A percentile compares a stretch with the other conserved stretches of the same genome.
These are phyloP conservation scores for Diachrysia chrysitis DNA, from an alignment of 2,888 invertebrate genomes.

Conservation along the genomic window DNA sequence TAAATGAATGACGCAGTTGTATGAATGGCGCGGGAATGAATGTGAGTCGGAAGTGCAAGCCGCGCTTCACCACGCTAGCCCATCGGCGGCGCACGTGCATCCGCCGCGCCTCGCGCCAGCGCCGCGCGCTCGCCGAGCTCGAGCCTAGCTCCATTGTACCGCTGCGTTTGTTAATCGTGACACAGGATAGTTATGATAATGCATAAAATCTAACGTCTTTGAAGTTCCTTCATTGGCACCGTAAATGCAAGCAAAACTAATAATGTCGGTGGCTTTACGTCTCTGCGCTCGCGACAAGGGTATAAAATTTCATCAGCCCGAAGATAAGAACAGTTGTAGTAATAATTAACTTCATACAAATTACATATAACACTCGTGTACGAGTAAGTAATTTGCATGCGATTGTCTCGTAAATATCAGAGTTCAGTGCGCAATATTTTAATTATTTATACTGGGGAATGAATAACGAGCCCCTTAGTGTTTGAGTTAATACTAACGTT, in stretches of 20 bases:
- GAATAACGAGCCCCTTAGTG: constrained; percentile 58
- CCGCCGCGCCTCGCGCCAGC: constrained; percentile 62
- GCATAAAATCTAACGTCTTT: constrained; percentile 28
- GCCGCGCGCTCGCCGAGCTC: not conserved
- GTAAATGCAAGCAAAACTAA: constrained; percentile 44
- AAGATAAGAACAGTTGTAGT: constrained; percentile 67
- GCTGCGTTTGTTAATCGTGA: constrained; percentile 27
- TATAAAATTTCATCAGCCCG: constrained; percentile 71
- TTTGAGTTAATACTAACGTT: constrained; percentile 50
- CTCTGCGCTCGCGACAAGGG: constrained; percentile 60
- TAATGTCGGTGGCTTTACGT: constrained; percentile 57
- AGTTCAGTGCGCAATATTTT: constrained; percentile 73
- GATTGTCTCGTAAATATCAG: constrained; percentile 71
- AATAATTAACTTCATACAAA: constrained; percentile 72
- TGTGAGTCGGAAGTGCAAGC: constrained; percentile 86
- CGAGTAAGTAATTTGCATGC: constrained; percentile 67
- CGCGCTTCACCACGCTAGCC: constrained; percentile 81
- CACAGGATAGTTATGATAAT: constrained; percentile 16
- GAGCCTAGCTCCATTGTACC: constrained; percentile 24
- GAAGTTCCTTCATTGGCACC: constrained; percentile 22
- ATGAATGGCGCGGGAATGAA: constrained; percentile 87
- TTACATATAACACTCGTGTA: constrained; percentile 67
- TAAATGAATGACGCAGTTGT: constrained; percentile 87
- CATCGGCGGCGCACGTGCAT: constrained; percentile 77
- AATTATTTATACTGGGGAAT: constrained; percentile 62